These are phyloP conservation scores for Eptesicus fuscus DNA, from an alignment of 2,113 vertebrate genomes.

Conservation along the genomic window DNA sequence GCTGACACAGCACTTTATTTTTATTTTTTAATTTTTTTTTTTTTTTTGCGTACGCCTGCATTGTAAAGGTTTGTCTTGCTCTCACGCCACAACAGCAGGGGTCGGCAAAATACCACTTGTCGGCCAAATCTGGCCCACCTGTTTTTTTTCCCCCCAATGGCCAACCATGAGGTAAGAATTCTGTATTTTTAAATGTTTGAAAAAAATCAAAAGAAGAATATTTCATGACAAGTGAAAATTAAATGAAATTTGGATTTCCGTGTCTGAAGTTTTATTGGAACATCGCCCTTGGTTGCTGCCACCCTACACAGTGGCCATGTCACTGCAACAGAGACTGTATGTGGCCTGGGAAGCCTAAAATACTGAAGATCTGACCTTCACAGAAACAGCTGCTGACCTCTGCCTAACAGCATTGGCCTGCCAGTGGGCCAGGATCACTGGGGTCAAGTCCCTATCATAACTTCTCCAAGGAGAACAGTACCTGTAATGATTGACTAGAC, in stretches of 20 bases:
- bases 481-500: no score
- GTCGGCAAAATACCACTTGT: not conserved
- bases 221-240: not conserved
- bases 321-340: not conserved
- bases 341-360: not conserved
- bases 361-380: not conserved
- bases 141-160: not conserved
- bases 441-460: not conserved
- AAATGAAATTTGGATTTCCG: not conserved
- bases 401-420: not conserved
- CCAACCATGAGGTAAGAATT: not conserved
- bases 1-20: not conserved
- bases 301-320: not conserved
- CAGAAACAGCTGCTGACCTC: not conserved
- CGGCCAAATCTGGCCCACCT: not conserved
- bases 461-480: not conserved
- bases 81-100: not conserved
- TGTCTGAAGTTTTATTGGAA: not conserved
- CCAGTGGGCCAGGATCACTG: not conserved
- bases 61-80: not conserved
- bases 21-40: no score
- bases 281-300: not conserved
- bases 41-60: no score
- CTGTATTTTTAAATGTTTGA: slow-evolving; percentile 23
- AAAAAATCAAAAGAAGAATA: not conserved